Evolutionary conservation across 2,113 vertebrate genomes (phyloP).

Genomic region (Chionodraco myersi): DNA sequence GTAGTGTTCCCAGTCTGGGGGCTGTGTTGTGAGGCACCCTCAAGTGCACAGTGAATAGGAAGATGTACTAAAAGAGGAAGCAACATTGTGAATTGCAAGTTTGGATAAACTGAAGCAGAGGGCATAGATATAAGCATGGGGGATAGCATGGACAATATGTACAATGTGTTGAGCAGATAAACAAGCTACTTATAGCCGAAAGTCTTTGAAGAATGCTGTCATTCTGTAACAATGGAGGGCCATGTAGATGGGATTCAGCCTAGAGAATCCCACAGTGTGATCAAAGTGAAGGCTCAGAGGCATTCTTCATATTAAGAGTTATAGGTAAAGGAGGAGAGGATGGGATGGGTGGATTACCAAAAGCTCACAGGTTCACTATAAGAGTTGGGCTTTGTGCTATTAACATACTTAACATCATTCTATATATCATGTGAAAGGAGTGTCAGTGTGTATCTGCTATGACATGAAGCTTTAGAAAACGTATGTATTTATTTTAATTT

Average conservation of each 20-base stretch:
- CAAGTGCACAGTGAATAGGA: conserved; percentile 26
- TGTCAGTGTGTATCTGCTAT: neutral
- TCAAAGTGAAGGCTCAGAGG: neutral
- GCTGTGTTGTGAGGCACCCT: conserved; percentile 13
- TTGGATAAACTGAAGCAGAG: conserved; percentile 13
- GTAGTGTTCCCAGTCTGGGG: conserved; percentile 15
- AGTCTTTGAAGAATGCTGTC: conserved; percentile 8
- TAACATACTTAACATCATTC: no score
- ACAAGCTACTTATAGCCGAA: conserved; percentile 9
- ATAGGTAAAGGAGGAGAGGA: neutral
- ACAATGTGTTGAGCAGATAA: conserved; percentile 10
- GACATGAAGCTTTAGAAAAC: neutral
- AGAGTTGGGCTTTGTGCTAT: neutral
- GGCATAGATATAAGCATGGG: neutral
- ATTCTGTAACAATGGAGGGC: conserved; percentile 8
- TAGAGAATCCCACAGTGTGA: conserved; percentile 1
- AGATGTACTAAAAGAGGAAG: conserved; percentile 27
- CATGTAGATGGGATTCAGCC: neutral
- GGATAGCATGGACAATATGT: conserved; percentile 12
- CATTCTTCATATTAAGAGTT: neutral
- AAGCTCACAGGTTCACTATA: neutral
- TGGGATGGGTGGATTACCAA: conserved; percentile 8
- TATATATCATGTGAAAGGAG: neutral
- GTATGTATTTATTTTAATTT: neutral
- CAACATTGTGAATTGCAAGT: neutral